Evolutionary conservation across 2,113 vertebrate species (phyloP), one percentile per base, ranked within the genome.

Genomic region (Coreoperca whiteheadi): DNA sequence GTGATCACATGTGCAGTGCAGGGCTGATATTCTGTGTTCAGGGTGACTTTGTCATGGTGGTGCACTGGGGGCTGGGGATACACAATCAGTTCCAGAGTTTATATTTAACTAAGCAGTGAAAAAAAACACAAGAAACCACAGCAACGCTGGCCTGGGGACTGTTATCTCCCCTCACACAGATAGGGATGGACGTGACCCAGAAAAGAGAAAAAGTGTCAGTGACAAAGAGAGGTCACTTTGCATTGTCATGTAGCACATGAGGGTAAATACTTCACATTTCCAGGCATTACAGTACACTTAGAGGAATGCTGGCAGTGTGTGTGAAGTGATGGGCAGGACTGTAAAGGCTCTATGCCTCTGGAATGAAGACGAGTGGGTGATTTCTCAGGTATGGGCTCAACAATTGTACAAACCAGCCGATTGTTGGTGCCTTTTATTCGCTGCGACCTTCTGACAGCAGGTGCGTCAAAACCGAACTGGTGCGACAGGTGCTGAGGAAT

Each of bases 31-130:
- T 83, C 39, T 71, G 74, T 71, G 77, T 67, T 90, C 92, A 91
- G 89, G 89, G 89, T 94, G 91, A 92, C 92, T 92, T 93, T 93
- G 85, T 82, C 78, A 79, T 65, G 65, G 80, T 82, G 60, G 80
- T 82, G 60, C 70, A 56, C 76, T 75, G 81, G 74, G 75, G 67
- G 61, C 60, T 79, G 68, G 50, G 72, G 70, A 82, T 64, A 86
- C 77, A 81, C 79, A 92, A 83, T 86, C 84, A 90, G 68, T 76
- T 81, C 70, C 67, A 75, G 74, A 81, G 87, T 93, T 92, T 91
- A 93, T 90, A 88, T 91, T 91, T 92, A 93, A 93, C 87, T 81
- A 85, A 86, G 75, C 65, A 67, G 56, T 30, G 28, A 50, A 41
- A 60, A 34, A 65, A 28, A 7, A 46, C 7, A 60, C 8, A 54